phyloP scores from a whole-genome alignment of 2,113 vertebrate genomes.

The Platysteira castanea region DNA sequence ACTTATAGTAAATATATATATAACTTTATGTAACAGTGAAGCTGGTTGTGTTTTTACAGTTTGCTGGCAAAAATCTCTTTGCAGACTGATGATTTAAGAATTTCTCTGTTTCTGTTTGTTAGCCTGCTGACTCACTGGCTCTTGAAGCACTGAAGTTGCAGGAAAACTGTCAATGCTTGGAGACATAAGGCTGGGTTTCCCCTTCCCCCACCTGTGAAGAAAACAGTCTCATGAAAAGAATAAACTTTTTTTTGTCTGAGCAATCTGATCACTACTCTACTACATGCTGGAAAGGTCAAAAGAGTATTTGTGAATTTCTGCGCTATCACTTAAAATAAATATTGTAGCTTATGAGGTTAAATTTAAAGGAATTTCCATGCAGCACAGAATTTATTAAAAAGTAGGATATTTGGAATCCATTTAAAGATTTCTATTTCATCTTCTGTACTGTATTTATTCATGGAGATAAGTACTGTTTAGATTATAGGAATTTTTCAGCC shows the following conservation, averaged over 20 bases:
- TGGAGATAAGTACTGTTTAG: background rate
- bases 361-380: background rate
- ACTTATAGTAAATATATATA: rapidly evolving
- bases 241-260: background rate
- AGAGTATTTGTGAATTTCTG: background rate
- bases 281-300: background rate
- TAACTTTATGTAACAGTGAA: background rate
- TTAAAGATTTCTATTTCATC: background rate
- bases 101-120: background rate
- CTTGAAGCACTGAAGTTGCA: background rate
- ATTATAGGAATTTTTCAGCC: background rate
- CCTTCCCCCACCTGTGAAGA: background rate
- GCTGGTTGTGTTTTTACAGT: background rate
- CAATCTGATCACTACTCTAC: background rate
- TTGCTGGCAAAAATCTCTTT: background rate
- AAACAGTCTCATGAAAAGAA: background rate
- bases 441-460: background rate
- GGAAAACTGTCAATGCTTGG: background rate
- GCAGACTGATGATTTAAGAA: background rate
- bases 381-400: background rate
- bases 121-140: background rate
- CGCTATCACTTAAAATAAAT: background rate
- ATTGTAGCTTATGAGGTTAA: background rate
- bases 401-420: background rate
- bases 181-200: background rate